A percentile compares a stretch with the other conserved stretches of the same genome.
phyloP scores from a whole-genome alignment of 2,888 invertebrate genomes.

The Heliconius hortense region DNA sequence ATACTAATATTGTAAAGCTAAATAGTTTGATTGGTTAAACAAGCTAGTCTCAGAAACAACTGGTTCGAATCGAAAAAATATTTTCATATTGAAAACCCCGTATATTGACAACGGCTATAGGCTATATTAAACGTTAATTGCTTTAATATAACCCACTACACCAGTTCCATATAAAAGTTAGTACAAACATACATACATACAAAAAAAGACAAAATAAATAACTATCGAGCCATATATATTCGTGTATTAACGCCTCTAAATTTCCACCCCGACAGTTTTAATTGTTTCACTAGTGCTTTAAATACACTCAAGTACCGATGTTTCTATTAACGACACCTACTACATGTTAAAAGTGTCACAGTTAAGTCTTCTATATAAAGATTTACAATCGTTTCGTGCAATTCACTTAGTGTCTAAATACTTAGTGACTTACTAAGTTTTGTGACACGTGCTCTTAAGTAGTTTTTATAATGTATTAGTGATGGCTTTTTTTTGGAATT shows the following conservation, averaged over 20 bases:
- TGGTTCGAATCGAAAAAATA: no score
- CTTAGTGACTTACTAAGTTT: conserved; percentile 44
- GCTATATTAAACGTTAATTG: neutral
- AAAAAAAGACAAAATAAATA: conserved; percentile 47
- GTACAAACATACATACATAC: conserved; percentile 47
- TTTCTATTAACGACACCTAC: conserved; percentile 66
- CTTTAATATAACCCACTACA: neutral
- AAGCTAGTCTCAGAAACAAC: no score
- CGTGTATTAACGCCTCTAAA: conserved; percentile 54
- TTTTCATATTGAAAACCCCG: no score
- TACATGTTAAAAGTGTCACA: conserved; percentile 51
- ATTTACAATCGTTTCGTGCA: conserved; percentile 50
- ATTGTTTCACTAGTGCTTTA: conserved; percentile 60
- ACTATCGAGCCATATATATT: conserved; percentile 47
- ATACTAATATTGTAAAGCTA: no score
- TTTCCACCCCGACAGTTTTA: conserved; percentile 60
- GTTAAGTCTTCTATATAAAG: conserved; percentile 50
- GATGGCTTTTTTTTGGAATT: conserved; percentile 6
- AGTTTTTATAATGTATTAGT: conserved; percentile 26
- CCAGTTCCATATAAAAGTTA: neutral
- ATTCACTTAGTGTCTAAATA: conserved; percentile 43
- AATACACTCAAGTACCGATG: conserved; percentile 61
- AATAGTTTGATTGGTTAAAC: no score
- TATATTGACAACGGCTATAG: no score
- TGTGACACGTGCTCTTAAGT: conserved; percentile 46